Evolutionary conservation across 1,140 invertebrate species (phyloP).

Genomic region (Apis laboriosa): DNA sequence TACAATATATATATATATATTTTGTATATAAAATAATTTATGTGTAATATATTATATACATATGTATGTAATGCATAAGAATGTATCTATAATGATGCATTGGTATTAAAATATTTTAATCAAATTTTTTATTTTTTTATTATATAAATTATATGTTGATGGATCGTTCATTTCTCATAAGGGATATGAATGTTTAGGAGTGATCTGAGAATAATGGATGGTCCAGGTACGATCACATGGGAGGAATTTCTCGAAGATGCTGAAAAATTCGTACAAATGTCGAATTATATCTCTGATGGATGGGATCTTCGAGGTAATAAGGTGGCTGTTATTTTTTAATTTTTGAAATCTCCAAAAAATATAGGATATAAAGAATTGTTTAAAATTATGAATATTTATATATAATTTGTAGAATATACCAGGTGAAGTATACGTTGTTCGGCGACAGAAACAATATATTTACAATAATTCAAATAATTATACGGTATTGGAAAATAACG

Average conservation of each 20-base stretch:
- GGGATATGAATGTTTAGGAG: not conserved
- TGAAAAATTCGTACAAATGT: constrained; percentile 67
- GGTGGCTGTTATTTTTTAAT: constrained; percentile 55
- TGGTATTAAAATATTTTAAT: too few species aligned
- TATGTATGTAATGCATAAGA: not conserved
- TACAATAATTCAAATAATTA: constrained; percentile 30
- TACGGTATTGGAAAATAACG: constrained; percentile 33
- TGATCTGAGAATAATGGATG: constrained; percentile 70
- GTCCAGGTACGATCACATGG: constrained; percentile 77
- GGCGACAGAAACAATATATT: constrained; percentile 68
- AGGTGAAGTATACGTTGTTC: constrained; percentile 74
- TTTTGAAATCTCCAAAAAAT: not conserved
- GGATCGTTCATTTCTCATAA: not conserved
- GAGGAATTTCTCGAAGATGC: constrained; percentile 76
- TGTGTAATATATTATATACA: not conserved
- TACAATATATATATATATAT: not conserved
- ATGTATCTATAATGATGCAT: too few species aligned
- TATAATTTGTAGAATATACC: constrained; percentile 61
- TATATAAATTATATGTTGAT: not conserved
- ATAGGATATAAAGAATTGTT: too few species aligned
- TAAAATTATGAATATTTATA: not conserved
- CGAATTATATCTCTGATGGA: constrained; percentile 71
- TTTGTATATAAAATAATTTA: too few species aligned
- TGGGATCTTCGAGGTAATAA: constrained; percentile 76
- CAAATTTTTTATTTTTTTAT: too few species aligned